Percentiles rank a stretch among this genome's conserved stretches.
These are phyloP conservation scores for Oegoconia quadripuncta DNA, from an alignment of 2,888 invertebrate genomes.

Conservation along the genomic window DNA sequence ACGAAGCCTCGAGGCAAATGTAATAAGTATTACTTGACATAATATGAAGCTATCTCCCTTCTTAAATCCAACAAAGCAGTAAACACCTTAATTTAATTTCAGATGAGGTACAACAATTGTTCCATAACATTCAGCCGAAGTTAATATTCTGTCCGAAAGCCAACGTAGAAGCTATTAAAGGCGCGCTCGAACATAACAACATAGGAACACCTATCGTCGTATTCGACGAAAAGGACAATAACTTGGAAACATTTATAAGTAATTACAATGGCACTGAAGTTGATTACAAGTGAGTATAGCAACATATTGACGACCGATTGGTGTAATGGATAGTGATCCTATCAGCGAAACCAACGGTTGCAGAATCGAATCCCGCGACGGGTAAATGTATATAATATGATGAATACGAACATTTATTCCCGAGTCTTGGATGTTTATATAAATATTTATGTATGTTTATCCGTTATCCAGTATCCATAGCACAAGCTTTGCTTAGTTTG, in stretches of 20 bases:
- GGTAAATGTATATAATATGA: no score
- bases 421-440: no score
- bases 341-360: no score
- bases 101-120: slow-evolving; percentile 14
- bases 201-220: slow-evolving; percentile 7
- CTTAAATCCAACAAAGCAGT: background rate
- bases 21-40: no score
- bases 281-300: slow-evolving; percentile 13
- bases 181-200: slow-evolving; percentile 7
- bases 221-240: slow-evolving; percentile 14
- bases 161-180: slow-evolving; percentile 5
- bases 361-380: no score
- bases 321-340: no score
- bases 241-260: slow-evolving; percentile 12
- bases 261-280: slow-evolving; percentile 17
- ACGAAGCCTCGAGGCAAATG: no score
- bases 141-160: slow-evolving; percentile 14
- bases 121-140: slow-evolving; percentile 13
- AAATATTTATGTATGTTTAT: no score
- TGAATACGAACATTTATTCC: no score
- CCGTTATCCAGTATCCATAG: no score
- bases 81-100: slow-evolving; percentile 7
- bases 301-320: background rate
- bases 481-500: no score
- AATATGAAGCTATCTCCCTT: no score